A percentile compares a stretch with the other conserved stretches of the same genome.
These are phyloP conservation scores for Goniozus legneri DNA, from an alignment of 1,140 invertebrate genomes.

Conservation along the genomic window DNA sequence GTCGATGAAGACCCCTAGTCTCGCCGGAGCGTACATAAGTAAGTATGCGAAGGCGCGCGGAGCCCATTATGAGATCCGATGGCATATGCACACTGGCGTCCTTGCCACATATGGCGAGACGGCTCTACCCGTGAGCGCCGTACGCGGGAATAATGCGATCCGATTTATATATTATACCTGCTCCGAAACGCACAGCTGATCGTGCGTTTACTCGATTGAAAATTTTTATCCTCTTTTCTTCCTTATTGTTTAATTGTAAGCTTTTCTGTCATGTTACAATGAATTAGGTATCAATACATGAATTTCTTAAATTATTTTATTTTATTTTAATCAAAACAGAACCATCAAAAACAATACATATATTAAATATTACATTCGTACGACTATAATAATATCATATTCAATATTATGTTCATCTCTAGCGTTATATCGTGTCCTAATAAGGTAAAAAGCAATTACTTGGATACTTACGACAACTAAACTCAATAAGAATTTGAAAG, in stretches of 20 bases:
- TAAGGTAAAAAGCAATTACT: too few relatives aligned
- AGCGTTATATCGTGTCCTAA: too few relatives aligned
- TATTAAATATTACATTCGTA: too few relatives aligned
- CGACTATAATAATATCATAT: too few relatives aligned
- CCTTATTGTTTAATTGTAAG: too few relatives aligned
- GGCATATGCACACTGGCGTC: conserved; percentile 30
- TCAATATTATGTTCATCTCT: too few relatives aligned
- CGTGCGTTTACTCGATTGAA: neutral
- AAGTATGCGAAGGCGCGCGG: conserved; percentile 13
- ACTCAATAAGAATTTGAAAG: too few relatives aligned
- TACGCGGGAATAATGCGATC: conserved; percentile 19
- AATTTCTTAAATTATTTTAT: neutral
- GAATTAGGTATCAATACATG: neutral
- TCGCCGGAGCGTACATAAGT: conserved; percentile 1
- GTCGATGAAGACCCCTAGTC: neutral
- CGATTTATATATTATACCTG: neutral
- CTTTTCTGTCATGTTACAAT: too few relatives aligned
- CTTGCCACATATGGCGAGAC: conserved; percentile 47
- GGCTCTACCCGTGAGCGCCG: conserved; percentile 29
- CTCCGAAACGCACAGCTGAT: neutral
- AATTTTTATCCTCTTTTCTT: too few relatives aligned
- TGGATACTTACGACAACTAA: too few relatives aligned
- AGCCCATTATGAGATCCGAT: conserved; percentile 32
- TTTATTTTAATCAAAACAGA: too few relatives aligned
- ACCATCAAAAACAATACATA: too few relatives aligned